Conservation (phyloP, 2,888 invertebrate species). For the Coremacera marginata region DNA sequence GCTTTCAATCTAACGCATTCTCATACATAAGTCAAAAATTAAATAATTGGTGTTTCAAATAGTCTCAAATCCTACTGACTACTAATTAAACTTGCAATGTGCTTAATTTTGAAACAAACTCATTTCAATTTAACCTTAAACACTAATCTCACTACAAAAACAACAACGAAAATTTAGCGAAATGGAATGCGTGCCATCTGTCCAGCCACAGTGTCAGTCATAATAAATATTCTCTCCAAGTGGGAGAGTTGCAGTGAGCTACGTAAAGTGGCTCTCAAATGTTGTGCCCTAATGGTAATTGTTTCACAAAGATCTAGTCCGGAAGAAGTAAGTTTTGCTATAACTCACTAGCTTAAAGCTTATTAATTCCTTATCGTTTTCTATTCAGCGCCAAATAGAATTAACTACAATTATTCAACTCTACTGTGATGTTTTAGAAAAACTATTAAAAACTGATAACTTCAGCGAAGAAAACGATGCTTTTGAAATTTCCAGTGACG, state of each 20-base stretch:
- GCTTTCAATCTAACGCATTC: not conserved
- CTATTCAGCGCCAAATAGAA: conserved; percentile 73
- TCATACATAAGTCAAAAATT: not conserved
- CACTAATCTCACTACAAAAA: not conserved
- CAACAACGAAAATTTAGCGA: conserved; percentile 61
- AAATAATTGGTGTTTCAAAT: not conserved
- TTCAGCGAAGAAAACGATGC: conserved; percentile 57
- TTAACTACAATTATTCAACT: conserved; percentile 69
- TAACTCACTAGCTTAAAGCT: not conserved
- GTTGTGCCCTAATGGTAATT: conserved; percentile 72
- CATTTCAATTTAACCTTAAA: not conserved
- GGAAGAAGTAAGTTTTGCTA: conserved; percentile 68
- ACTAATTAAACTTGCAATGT: not conserved
- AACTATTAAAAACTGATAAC: conserved; percentile 62
- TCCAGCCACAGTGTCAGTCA: conserved; percentile 74
- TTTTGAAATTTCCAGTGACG: conserved; percentile 63
- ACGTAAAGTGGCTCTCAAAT: conserved; percentile 70
- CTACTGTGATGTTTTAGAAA: conserved; percentile 67
- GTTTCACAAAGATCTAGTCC: conserved; percentile 73
- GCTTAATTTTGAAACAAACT: no score
- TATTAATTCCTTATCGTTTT: conserved; percentile 18
- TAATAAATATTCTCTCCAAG: conserved; percentile 71
- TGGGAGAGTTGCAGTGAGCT: conserved; percentile 68
- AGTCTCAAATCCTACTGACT: not conserved
- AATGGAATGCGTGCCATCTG: conserved; percentile 75